Evolutionary conservation across 2,888 invertebrate species (phyloP), one percentile per base, ranked within the genome.

Genomic region (Xylota sylvarum): DNA sequence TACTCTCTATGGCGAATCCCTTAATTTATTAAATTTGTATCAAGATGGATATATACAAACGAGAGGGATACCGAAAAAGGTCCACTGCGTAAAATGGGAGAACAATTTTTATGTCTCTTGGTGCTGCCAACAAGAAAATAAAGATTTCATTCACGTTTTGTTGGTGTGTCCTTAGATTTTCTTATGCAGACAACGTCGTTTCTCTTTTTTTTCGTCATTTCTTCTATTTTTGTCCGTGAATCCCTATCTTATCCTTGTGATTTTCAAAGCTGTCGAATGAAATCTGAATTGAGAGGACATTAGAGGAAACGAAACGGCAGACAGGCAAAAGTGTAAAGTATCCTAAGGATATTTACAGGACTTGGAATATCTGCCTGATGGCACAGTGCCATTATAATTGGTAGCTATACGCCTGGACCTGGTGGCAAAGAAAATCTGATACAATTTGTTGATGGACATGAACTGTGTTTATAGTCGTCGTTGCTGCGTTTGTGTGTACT

Each of bases 21-120:
- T 74, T 82, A 86, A 81, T 86, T 82, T 86, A 86, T 86, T 86
- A 86, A 82, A 86, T 86, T 86, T 86, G 82, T 82, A 82, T 86
- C 77, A 82, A 74, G 77, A 82, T 72, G 73, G 62, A 82, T 73
- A 64, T 40, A 65, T 37, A 58, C 19, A 50, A 46, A 60, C 50
- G 50, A 30, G 50, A 9, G 27, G 52, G 50, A 30, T 30, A 65
- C 37, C 7, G 7, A 64, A 40, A 17, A 70, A 58, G 81, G 77
- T 69, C 73, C 72, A 56, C 69, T 86, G 86, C 81, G 86, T 86
- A 72, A 73, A 76, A 74, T 74, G 56, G 37, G 65, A 70, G 46
- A 62, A 46, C 17, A 40, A 58, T 52, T 67, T 67, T 65, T 50
- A 48, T 58, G 55, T 67, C 58, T 46, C 40, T 60, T 67, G 37